Evolutionary conservation across 2,797 vertebrate genomes (phyloP).

Genomic region (Propithecus deckenii): DNA sequence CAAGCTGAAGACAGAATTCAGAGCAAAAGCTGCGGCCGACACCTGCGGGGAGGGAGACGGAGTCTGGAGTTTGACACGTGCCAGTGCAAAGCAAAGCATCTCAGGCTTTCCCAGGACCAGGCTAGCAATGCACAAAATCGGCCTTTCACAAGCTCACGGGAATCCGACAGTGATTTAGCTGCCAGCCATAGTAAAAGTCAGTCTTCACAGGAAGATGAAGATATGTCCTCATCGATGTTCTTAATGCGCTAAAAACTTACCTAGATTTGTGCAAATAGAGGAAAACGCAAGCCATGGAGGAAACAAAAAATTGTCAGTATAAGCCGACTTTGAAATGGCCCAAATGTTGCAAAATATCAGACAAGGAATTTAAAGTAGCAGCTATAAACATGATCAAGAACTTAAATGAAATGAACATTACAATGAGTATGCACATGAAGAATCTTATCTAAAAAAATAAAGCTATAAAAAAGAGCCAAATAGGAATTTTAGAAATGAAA

Average conservation of each 20-base stretch:
- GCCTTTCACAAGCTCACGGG: neutral
- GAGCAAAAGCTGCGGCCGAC: too few species aligned
- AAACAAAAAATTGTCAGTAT: neutral
- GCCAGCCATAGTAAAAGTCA: neutral
- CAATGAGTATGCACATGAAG: neutral
- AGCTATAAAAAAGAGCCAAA: neutral
- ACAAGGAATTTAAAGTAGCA: neutral
- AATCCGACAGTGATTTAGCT: neutral
- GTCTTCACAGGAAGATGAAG: neutral
- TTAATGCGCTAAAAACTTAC: neutral
- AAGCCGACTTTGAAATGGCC: neutral
- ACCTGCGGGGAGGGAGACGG: neutral
- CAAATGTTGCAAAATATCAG: neutral
- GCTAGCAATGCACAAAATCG: neutral
- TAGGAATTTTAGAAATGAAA: neutral
- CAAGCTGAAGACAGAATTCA: neutral
- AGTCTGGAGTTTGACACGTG: neutral
- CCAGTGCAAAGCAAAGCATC: neutral
- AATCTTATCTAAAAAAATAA: neutral
- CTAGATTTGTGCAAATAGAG: neutral
- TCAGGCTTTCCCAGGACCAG: neutral
- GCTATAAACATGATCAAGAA: neutral
- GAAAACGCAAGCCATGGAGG: neutral
- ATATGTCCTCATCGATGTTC: neutral
- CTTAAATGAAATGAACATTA: neutral